Evolutionary conservation across 1,140 invertebrate genomes (phyloP).

Genomic region (Brachionus plicatilis): DNA sequence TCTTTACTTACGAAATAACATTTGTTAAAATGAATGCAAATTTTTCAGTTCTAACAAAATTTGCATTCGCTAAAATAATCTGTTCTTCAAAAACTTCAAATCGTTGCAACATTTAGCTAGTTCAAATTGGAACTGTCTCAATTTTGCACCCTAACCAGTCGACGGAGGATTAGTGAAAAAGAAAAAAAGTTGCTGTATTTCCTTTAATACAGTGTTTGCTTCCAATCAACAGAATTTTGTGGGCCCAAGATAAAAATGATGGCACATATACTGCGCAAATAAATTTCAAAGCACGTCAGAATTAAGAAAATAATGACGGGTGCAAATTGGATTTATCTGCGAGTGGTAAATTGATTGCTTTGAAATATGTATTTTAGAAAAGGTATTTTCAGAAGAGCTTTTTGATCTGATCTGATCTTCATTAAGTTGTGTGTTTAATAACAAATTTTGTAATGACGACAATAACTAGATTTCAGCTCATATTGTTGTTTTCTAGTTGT

Average conservation of each 20-base stretch:
- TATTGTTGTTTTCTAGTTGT: neutral
- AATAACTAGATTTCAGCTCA: conserved; percentile 7
- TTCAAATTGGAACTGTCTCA: neutral
- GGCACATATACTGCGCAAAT: neutral
- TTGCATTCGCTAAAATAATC: neutral
- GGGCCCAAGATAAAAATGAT: neutral
- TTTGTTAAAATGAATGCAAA: conserved; percentile 11
- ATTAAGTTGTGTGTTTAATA: conserved; percentile 20
- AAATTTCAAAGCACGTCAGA: neutral
- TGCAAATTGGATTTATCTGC: conserved; percentile 22
- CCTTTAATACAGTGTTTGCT: neutral
- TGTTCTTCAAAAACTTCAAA: neutral
- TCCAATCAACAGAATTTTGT: neutral
- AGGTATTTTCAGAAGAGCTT: conserved; percentile 27
- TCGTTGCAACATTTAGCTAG: neutral
- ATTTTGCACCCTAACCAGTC: neutral
- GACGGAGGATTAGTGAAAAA: neutral
- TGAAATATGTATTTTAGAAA: neutral
- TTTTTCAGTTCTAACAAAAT: neutral
- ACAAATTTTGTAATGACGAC: conserved; percentile 34
- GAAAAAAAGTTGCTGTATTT: neutral
- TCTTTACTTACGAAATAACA: conserved; percentile 8
- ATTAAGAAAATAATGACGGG: neutral
- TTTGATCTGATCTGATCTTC: conserved; percentile 34
- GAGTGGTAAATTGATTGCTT: conserved; percentile 32